Conservation (phyloP, 2,888 invertebrate genomes). For the Drosophila emarginata region DNA sequence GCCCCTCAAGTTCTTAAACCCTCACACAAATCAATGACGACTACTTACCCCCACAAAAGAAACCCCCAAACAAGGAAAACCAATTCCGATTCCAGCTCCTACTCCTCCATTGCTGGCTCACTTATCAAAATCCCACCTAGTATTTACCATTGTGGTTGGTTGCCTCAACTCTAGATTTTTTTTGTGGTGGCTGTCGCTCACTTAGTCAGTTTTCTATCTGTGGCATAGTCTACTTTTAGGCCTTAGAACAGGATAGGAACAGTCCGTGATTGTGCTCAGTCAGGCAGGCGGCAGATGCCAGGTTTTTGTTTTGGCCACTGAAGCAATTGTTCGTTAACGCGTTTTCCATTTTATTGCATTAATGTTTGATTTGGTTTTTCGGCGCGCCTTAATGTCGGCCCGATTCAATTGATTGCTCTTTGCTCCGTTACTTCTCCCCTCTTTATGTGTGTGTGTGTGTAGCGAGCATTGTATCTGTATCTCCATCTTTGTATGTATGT, state of each 20-base stretch:
- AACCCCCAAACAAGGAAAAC: not conserved
- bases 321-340: slow-evolving; percentile 78
- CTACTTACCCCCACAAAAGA: not conserved
- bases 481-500: not conserved
- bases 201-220: slow-evolving; percentile 57
- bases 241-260: slow-evolving; percentile 30
- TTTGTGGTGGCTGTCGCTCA: slow-evolving; percentile 60
- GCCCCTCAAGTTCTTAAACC: slow-evolving; percentile 40
- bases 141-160: slow-evolving; percentile 22
- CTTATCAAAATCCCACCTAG: slow-evolving; percentile 24
- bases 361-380: slow-evolving; percentile 75
- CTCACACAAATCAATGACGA: slow-evolving; percentile 31
- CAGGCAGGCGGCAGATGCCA: slow-evolving; percentile 31
- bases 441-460: slow-evolving; percentile 23
- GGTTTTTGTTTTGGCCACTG: slow-evolving; percentile 48
- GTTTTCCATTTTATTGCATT: slow-evolving; percentile 80
- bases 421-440: slow-evolving; percentile 20
- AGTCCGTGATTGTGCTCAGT: slow-evolving; percentile 28
- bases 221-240: slow-evolving; percentile 64
- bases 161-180: slow-evolving; percentile 17
- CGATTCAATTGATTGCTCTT: slow-evolving; percentile 67
- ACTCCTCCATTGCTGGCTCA: not conserved
- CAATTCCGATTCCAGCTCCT: not conserved
- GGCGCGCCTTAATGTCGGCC: slow-evolving; percentile 45
- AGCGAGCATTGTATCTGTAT: slow-evolving; percentile 13